Evolutionary conservation across 2,797 vertebrate species (phyloP).

Genomic region (Babyrousa celebensis): DNA sequence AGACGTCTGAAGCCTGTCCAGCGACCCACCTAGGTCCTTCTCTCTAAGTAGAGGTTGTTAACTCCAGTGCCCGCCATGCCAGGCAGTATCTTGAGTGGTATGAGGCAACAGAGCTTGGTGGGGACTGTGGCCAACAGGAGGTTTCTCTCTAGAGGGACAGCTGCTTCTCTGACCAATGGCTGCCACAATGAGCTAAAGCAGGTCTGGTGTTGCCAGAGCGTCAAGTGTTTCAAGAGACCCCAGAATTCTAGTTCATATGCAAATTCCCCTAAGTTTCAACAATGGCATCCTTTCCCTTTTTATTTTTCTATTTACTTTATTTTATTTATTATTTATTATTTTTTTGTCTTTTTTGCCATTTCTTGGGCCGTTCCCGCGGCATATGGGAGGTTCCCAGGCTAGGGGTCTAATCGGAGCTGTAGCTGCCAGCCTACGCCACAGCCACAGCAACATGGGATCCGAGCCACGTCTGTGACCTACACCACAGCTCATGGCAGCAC

Average conservation of each 20-base stretch:
- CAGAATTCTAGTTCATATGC: neutral
- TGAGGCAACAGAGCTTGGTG: neutral
- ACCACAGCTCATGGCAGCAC: too few relatives aligned
- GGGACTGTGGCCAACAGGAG: neutral
- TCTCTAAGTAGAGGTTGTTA: neutral
- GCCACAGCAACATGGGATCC: too few relatives aligned
- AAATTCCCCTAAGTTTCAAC: neutral
- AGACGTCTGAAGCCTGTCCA: neutral
- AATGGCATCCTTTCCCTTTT: too few relatives aligned
- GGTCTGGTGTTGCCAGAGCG: neutral
- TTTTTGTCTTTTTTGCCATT: too few relatives aligned
- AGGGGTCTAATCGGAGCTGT: too few relatives aligned
- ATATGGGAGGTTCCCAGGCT: too few relatives aligned
- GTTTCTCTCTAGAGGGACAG: neutral
- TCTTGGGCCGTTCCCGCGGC: too few relatives aligned
- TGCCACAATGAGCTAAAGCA: neutral
- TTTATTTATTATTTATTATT: too few relatives aligned
- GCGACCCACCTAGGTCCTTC: neutral
- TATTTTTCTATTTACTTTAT: too few relatives aligned
- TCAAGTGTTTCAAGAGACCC: neutral
- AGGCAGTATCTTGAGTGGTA: fast-evolving
- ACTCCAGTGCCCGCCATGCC: neutral
- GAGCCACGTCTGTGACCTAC: too few relatives aligned
- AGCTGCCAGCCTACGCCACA: too few relatives aligned
- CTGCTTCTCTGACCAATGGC: neutral